phyloP scores from a whole-genome alignment of 2,888 invertebrate genomes.

The Theretra japonica region DNA sequence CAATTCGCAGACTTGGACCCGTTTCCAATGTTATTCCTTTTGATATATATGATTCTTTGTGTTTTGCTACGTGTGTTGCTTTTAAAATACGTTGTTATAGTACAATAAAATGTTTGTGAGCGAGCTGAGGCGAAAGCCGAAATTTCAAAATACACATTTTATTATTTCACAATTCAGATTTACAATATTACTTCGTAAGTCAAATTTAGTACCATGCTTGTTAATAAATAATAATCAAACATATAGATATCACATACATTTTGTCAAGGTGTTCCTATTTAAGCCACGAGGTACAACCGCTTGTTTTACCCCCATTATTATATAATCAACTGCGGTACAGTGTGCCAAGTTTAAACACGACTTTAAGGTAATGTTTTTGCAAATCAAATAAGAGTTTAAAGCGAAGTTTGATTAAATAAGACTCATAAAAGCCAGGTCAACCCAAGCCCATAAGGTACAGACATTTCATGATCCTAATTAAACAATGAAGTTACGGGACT shows the following conservation, averaged over 20 bases:
- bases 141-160: too few relatives aligned
- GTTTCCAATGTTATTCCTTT: neutral
- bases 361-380: neutral
- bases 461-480: conserved; percentile 17
- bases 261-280: too few relatives aligned
- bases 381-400: neutral
- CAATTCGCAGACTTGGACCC: neutral
- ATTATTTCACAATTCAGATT: too few relatives aligned
- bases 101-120: neutral
- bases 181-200: too few relatives aligned
- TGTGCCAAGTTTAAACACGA: neutral
- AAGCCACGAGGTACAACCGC: too few relatives aligned
- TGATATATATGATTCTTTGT: neutral
- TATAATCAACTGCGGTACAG: too few relatives aligned
- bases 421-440: neutral
- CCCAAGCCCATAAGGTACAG: neutral
- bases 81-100: neutral
- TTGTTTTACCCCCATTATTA: too few relatives aligned
- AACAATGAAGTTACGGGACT: neutral
- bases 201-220: too few relatives aligned
- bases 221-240: too few relatives aligned
- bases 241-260: too few relatives aligned
- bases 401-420: conserved; percentile 3
- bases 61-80: neutral
- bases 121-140: neutral